Percentiles rank a stretch among this genome's conserved stretches.
Conservation (phyloP, 2,888 invertebrate genomes). For the Drosophila recens region DNA sequence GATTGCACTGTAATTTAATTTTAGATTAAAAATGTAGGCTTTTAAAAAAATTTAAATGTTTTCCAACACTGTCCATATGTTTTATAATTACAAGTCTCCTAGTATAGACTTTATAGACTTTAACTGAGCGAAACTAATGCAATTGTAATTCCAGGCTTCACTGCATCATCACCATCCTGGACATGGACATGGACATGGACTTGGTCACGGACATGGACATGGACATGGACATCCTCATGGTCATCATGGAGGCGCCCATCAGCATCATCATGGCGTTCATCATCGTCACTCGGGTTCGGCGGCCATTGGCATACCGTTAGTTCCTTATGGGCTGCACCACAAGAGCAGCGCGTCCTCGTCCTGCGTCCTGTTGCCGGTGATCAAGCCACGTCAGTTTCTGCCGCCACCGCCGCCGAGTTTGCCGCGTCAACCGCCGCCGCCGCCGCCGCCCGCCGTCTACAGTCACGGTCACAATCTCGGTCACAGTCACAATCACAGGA, state of each 20-base stretch:
- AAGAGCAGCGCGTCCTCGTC: constrained; percentile 88
- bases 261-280: constrained; percentile 25
- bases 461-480: too few relatives aligned
- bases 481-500: constrained; percentile 86
- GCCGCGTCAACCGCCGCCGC: constrained; percentile 88
- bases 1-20: too few relatives aligned
- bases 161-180: constrained; percentile 55
- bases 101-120: too few relatives aligned
- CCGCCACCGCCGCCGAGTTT: constrained; percentile 90
- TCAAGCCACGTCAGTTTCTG: constrained; percentile 87
- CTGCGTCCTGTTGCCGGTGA: constrained; percentile 87
- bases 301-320: constrained; percentile 85
- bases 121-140: too few relatives aligned
- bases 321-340: constrained; percentile 87
- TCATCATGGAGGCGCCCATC: neutral
- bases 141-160: constrained; percentile 66
- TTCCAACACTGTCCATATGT: too few relatives aligned
- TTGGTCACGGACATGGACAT: constrained; percentile 1
- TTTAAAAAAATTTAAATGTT: too few relatives aligned
- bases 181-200: constrained; percentile 15
- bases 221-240: constrained; percentile 14
- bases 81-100: too few relatives aligned
- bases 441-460: constrained; percentile 83
- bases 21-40: too few relatives aligned
- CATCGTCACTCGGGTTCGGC: constrained; percentile 74